phyloP scores from a whole-genome alignment of 2,113 vertebrate genomes.

The Marmota flaviventris region DNA sequence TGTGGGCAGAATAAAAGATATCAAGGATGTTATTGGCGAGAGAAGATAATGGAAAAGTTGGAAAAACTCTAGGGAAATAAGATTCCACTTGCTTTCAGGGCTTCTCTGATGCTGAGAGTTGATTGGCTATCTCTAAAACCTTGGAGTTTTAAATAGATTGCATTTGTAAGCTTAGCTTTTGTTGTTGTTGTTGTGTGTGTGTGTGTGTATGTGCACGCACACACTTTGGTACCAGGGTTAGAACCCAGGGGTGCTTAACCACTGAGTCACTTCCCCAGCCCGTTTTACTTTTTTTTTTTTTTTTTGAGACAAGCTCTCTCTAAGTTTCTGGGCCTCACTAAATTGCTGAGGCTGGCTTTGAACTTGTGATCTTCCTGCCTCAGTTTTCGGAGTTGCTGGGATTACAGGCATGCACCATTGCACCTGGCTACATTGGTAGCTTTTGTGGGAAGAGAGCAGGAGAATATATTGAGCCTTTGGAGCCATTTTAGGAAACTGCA shows the following conservation, averaged over 20 bases:
- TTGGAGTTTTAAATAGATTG: constrained; percentile 18
- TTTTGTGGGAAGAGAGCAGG: not conserved
- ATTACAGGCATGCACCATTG: too few species aligned
- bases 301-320: too few species aligned
- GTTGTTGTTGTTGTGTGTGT: too few species aligned
- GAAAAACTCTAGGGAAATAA: constrained; percentile 15
- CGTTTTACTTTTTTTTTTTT: too few species aligned
- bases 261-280: too few species aligned
- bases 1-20: not conserved
- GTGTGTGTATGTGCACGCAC: too few species aligned
- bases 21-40: constrained; percentile 23
- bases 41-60: not conserved
- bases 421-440: not conserved
- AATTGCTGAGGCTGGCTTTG: too few species aligned
- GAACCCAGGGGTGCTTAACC: too few species aligned
- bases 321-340: too few species aligned
- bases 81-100: constrained; percentile 15
- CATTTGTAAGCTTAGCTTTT: not conserved
- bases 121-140: constrained; percentile 3
- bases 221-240: too few species aligned
- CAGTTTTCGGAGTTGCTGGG: too few species aligned
- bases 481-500: not conserved
- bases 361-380: too few species aligned
- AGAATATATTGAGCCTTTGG: not conserved
- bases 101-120: not conserved